phyloP scores from a whole-genome alignment of 1,140 invertebrate species.

The Philaenus spumarius region DNA sequence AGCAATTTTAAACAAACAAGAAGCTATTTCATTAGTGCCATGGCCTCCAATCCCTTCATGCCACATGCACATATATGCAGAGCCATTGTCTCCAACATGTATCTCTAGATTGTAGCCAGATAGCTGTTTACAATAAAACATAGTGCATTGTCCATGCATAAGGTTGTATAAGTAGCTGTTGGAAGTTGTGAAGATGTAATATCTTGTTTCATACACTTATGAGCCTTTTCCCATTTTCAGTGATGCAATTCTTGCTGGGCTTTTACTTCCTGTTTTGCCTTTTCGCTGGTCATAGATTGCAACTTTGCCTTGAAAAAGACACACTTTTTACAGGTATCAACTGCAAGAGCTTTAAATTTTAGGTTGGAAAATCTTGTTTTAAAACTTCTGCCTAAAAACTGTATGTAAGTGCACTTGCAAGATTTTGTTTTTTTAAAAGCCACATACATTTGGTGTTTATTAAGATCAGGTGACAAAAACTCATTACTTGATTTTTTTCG shows the following conservation, averaged over 20 bases:
- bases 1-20: conserved; percentile 15
- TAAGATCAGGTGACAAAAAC: conserved; percentile 1
- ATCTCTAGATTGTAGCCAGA: neutral
- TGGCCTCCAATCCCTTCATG: conserved; percentile 13
- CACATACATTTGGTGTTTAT: neutral
- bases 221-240: conserved; percentile 3
- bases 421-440: conserved; percentile 2
- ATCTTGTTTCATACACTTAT: neutral
- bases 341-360: neutral
- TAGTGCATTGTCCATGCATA: conserved; percentile 9
- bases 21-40: conserved; percentile 11
- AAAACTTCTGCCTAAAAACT: neutral
- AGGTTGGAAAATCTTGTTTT: conserved; percentile 2
- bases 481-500: too few relatives aligned
- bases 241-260: neutral
- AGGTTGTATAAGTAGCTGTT: neutral
- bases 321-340: conserved; percentile 7
- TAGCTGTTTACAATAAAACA: too few relatives aligned
- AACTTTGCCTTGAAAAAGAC: too few relatives aligned
- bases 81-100: conserved; percentile 7
- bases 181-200: too few relatives aligned
- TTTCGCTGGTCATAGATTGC: too few relatives aligned
- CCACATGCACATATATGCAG: conserved; percentile 5
- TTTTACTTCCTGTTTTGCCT: neutral
- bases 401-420: neutral